A percentile compares a stretch with the other conserved stretches of the same genome.
Evolutionary conservation across 2,113 vertebrate species (phyloP).

Genomic region (Promerops cafer): DNA sequence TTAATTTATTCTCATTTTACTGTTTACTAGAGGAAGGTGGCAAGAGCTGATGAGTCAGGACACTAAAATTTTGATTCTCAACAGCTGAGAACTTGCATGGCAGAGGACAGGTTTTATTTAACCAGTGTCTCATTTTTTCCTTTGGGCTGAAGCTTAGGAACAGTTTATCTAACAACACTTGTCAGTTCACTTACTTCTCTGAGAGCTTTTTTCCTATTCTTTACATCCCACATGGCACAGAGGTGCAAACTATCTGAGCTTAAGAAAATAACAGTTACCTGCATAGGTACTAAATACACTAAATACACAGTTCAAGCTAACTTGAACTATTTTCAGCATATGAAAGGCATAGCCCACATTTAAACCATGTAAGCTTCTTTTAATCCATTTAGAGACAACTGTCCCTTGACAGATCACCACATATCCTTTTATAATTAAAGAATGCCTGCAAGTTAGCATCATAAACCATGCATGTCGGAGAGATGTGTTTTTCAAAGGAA

Average conservation of each 20-base stretch:
- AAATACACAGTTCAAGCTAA: neutral
- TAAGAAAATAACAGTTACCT: neutral
- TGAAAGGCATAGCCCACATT: neutral
- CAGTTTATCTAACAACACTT: neutral
- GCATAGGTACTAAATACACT: neutral
- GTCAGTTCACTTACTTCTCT: neutral
- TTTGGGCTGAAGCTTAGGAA: neutral
- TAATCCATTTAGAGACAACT: conserved; percentile 58
- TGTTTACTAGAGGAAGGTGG: neutral
- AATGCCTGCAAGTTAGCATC: conserved; percentile 50
- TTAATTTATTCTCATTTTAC: neutral
- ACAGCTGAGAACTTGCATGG: conserved; percentile 20
- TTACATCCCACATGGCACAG: neutral
- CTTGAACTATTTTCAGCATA: neutral
- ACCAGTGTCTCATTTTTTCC: neutral
- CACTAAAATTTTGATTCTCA: neutral
- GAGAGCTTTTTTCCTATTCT: neutral
- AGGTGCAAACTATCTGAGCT: neutral
- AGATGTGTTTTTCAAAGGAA: conserved; percentile 4
- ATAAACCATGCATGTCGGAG: neutral
- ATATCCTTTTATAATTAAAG: conserved; percentile 42
- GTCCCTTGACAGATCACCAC: conserved; percentile 32
- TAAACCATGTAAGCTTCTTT: conserved; percentile 27
- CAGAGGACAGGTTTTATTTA: conserved; percentile 14
- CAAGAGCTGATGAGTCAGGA: neutral